These are phyloP conservation scores for Malacoctenus gilli DNA, from an alignment of 2,797 vertebrate species.

Conservation along the genomic window DNA sequence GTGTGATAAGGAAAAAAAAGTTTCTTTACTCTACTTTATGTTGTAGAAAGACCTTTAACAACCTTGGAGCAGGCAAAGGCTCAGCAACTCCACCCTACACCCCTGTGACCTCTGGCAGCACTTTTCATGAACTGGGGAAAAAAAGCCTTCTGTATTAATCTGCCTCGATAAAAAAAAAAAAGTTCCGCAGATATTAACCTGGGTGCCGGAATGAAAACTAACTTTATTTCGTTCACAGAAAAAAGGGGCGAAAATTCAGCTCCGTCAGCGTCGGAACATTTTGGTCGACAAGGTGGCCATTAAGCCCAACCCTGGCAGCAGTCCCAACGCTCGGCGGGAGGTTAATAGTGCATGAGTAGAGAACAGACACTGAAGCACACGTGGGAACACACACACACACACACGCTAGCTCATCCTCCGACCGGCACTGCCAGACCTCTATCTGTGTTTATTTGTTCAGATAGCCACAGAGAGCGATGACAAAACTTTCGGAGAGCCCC, in stretches of 20 bases:
- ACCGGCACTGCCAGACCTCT: conserved; percentile 13
- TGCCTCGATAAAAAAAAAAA: not conserved
- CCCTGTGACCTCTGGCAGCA: too few species aligned
- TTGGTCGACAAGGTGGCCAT: conserved; percentile 46
- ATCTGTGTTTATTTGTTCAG: conserved; percentile 18
- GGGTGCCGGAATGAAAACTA: not conserved
- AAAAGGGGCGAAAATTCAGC: conserved; percentile 1
- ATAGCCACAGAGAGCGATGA: conserved; percentile 1
- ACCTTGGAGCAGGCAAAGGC: too few species aligned
- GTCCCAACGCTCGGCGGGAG: conserved; percentile 39
- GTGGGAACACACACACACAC: conserved; percentile 16
- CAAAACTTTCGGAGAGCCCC: not conserved
- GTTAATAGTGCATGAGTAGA: conserved; percentile 43
- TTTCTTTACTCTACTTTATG: too few species aligned
- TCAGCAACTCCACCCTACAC: too few species aligned
- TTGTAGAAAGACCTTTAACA: too few species aligned
- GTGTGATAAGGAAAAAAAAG: too few species aligned
- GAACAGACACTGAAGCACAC: conserved; percentile 24
- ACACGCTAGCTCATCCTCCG: conserved; percentile 19
- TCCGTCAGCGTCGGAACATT: conserved; percentile 30
- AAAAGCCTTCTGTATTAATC: too few species aligned
- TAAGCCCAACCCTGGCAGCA: conserved; percentile 59
- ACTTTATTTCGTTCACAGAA: not conserved
- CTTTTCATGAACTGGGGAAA: too few species aligned
- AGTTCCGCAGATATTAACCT: not conserved